These are phyloP conservation scores for Heterotilapia buettikoferi DNA, from an alignment of 2,113 vertebrate species.

Conservation along the genomic window DNA sequence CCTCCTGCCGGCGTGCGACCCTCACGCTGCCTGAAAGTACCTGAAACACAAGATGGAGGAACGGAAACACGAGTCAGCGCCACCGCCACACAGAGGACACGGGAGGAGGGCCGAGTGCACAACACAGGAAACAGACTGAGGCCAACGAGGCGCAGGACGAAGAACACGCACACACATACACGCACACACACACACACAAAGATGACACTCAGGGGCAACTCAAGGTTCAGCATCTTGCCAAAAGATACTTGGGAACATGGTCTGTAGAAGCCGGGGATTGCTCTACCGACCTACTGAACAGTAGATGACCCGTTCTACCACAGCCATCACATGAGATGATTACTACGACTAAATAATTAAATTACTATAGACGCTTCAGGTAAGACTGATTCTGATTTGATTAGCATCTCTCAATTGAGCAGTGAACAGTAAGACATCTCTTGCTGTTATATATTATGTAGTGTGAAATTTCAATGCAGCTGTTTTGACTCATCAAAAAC, in stretches of 20 bases:
- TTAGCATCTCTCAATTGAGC: neutral
- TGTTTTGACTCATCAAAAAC: neutral
- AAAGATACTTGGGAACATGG: neutral
- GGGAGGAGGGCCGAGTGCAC: neutral
- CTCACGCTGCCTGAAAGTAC: neutral
- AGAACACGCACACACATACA: too few relatives aligned
- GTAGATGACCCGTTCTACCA: neutral
- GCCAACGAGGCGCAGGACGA: neutral
- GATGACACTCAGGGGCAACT: too few relatives aligned
- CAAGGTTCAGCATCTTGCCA: neutral
- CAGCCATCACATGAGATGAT: neutral
- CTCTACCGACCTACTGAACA: neutral
- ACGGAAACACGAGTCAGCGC: neutral
- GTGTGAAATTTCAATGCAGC: neutral
- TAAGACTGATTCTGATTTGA: neutral
- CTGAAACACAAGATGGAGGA: conserved; percentile 10
- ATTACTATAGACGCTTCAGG: neutral
- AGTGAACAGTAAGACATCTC: neutral
- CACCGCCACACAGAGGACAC: neutral
- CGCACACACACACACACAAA: too few relatives aligned
- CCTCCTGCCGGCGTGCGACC: neutral
- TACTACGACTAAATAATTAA: neutral
- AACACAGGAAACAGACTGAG: neutral
- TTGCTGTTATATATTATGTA: neutral
- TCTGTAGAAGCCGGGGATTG: neutral